phyloP scores from a whole-genome alignment of 2,113 vertebrate species.

The Ceuthmochares aereus region DNA sequence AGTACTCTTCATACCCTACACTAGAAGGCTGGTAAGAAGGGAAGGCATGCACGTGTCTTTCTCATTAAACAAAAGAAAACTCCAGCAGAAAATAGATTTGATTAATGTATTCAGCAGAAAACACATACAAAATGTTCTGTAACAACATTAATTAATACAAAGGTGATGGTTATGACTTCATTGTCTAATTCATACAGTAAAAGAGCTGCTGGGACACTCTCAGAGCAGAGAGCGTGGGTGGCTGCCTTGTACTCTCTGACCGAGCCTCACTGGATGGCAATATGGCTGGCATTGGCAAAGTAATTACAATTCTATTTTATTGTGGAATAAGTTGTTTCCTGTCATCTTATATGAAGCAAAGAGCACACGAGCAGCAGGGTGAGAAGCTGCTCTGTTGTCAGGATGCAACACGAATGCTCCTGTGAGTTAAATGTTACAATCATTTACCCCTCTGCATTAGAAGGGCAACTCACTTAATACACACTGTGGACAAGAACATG shows the following conservation, averaged over 20 bases:
- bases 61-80: conserved; percentile 8
- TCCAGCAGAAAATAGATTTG: not conserved
- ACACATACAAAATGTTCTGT: not conserved
- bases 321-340: not conserved
- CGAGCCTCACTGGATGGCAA: not conserved
- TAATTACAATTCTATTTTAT: not conserved
- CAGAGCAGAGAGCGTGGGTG: fast-evolving
- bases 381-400: not conserved
- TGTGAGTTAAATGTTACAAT: not conserved
- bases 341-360: not conserved
- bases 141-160: conserved; percentile 18
- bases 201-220: not conserved
- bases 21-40: not conserved
- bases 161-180: not conserved
- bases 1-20: not conserved
- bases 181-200: not conserved
- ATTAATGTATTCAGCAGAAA: conserved; percentile 10
- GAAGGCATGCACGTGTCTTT: not conserved
- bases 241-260: not conserved
- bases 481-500: not conserved
- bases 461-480: not conserved
- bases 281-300: not conserved
- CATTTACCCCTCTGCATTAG: not conserved
- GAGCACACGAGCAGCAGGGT: not conserved
- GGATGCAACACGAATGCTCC: not conserved